Evolutionary conservation across 2,888 invertebrate species (phyloP), one percentile per base, ranked within the genome.

Genomic region (Epicampocera succincta): DNA sequence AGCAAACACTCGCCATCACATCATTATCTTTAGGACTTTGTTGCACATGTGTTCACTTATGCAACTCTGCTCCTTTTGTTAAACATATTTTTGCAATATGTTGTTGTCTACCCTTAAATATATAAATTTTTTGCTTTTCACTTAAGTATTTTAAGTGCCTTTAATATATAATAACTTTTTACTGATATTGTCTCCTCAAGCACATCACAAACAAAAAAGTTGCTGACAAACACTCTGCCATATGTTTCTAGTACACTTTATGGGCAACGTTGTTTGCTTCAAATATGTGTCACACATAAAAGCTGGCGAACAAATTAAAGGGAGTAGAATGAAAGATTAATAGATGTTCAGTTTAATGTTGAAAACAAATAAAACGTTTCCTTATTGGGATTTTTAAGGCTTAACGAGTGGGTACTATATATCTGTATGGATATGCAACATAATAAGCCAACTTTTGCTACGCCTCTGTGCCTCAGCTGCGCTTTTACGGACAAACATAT

Each of bases 101-200:
- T 69, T 68, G 50, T 25, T 4, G 8, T 25, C n/a, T 56, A 38
- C 29, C 60, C 38, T 61, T 52, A 52, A 40, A 42, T 25, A 9
- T 12, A 17, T 46, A 15, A 9, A 33, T 17, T 19, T 38, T 29
- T 74, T 40, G 13, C 38, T 38, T 11, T 12, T 4, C n/a, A 11
- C 61, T 74, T n/a, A 71, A 77, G 81, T 73, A 54, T 50, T 44
- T 76, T 58, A 73, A 81, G 81, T 81, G 73, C 81, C 63, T 69
- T 77, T 73, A 73, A 73, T 69, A 72, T 68, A 48, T 48, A 77
- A 77, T 73, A 77, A 81, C 68, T 73, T 73, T 81, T 73, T 77
- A 68, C 73, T 73, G 68, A 77, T 73, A 73, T 73, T 81, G 73
- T 73, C 63, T 63, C 13, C 73, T 81, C 25, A 58, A 81, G 81